Conservation (phyloP, 1,140 invertebrate genomes). For the Caerostris extrusa region DNA sequence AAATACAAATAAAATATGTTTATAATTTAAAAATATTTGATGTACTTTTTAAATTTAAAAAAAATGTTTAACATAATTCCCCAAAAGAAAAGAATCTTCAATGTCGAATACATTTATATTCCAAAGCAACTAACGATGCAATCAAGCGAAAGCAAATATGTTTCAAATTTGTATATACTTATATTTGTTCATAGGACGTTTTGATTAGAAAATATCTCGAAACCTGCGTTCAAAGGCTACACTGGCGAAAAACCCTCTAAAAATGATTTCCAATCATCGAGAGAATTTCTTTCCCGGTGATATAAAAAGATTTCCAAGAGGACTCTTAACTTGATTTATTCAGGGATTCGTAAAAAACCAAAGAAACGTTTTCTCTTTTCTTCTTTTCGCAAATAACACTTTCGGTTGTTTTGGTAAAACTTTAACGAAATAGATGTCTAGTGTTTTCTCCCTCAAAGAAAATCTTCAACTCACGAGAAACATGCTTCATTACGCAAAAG, state of each 20-base stretch:
- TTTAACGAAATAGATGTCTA: not conserved
- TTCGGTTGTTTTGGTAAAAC: not conserved
- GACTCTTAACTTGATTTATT: slow-evolving; percentile 8
- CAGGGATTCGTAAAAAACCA: not conserved
- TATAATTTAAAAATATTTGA: not conserved
- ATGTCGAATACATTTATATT: not conserved
- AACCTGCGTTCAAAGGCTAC: not conserved
- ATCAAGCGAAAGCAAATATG: not conserved
- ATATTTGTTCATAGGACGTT: not conserved
- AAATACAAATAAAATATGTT: not conserved
- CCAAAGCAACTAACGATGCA: not conserved
- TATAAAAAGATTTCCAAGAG: not conserved
- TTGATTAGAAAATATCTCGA: not conserved
- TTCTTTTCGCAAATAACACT: not conserved
- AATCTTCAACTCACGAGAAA: not conserved
- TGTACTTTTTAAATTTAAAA: not conserved
- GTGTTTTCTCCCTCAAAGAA: not conserved
- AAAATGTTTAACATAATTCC: not conserved
- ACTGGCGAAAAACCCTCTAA: not conserved
- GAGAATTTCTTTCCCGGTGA: not conserved
- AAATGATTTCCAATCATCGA: not conserved
- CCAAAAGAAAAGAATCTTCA: not conserved
- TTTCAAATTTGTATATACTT: not conserved
- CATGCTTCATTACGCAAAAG: slow-evolving; percentile 31
- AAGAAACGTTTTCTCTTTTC: not conserved